Percentiles rank a stretch among this genome's conserved stretches.
phyloP scores from a whole-genome alignment of 2,113 vertebrate genomes.

The Puma concolor region DNA sequence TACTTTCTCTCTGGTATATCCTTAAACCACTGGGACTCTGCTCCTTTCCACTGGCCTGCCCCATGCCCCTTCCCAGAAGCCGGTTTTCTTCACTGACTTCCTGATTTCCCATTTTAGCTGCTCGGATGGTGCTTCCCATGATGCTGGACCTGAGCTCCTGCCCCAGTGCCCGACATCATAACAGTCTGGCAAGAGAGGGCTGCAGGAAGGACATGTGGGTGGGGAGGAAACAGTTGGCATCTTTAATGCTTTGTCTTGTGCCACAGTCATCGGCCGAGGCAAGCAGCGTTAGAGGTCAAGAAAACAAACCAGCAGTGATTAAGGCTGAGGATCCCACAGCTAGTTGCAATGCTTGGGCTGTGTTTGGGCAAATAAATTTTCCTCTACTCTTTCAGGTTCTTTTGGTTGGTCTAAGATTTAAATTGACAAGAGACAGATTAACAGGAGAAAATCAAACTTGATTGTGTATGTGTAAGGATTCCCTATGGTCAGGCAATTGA shows the following conservation, averaged over 20 bases:
- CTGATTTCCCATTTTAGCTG: background rate
- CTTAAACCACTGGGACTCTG: background rate
- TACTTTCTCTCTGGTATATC: background rate
- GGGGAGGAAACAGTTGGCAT: background rate
- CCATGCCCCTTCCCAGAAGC: background rate
- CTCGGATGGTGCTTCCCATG: background rate
- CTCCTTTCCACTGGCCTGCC: background rate
- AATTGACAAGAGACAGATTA: background rate
- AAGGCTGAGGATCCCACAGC: background rate
- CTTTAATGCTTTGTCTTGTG: background rate
- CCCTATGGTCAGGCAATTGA: background rate
- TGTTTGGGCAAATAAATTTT: background rate
- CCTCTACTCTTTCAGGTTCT: background rate
- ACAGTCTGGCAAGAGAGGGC: background rate
- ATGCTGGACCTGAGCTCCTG: background rate
- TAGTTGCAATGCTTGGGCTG: background rate
- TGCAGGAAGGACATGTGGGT: background rate
- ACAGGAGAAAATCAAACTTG: background rate
- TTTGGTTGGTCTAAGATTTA: background rate
- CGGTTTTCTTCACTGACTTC: background rate
- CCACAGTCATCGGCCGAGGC: no score
- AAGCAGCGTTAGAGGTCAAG: background rate
- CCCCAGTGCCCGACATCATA: background rate
- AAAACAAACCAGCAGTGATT: background rate
- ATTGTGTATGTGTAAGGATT: background rate